These are phyloP conservation scores for Megaceryle alcyon DNA, from an alignment of 2,797 vertebrate genomes.

Conservation along the genomic window DNA sequence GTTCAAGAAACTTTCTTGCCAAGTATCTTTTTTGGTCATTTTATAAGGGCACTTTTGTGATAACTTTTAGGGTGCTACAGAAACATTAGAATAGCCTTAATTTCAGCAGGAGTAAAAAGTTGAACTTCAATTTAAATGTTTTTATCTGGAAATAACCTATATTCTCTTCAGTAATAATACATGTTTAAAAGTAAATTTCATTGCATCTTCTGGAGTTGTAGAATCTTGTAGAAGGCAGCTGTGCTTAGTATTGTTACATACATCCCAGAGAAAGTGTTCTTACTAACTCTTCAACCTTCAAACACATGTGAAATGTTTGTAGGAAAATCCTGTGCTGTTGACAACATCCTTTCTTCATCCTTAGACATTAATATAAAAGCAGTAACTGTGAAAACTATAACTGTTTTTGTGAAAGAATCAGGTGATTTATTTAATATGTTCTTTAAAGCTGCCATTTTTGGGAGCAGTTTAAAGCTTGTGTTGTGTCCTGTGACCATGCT, in stretches of 20 bases:
- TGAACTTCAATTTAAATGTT: neutral
- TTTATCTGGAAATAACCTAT: neutral
- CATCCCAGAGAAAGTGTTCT: neutral
- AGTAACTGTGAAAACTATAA: neutral
- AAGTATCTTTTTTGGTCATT: neutral
- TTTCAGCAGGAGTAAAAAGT: neutral
- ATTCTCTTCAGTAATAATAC: neutral
- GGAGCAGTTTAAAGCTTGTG: neutral
- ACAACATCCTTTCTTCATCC: rapidly evolving
- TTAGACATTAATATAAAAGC: neutral
- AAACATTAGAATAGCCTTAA: neutral
- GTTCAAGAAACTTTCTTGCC: neutral
- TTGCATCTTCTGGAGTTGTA: neutral
- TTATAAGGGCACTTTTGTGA: neutral
- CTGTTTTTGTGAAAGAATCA: neutral
- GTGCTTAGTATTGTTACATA: neutral
- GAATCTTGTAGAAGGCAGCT: neutral
- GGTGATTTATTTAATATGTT: neutral
- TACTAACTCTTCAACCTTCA: neutral
- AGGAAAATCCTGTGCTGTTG: neutral
- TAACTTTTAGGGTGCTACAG: neutral
- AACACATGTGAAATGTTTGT: neutral
- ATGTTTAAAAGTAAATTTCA: neutral
- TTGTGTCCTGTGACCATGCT: rapidly evolving
- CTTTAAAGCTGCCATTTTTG: neutral